These are phyloP conservation scores for Anthoscopus minutus DNA, from an alignment of 2,113 vertebrate genomes.

Conservation along the genomic window DNA sequence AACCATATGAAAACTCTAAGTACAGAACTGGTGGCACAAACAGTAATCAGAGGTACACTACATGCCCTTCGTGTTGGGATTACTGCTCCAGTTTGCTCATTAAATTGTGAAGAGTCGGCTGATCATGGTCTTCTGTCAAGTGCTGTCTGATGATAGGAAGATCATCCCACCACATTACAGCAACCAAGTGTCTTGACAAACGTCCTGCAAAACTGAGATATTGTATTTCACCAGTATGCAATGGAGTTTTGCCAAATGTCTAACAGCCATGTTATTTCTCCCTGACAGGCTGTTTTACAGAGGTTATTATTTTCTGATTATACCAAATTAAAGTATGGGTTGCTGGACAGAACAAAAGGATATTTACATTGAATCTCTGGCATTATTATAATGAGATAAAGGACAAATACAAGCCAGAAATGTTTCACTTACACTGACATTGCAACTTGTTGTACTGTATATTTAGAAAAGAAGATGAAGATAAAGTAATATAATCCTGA, in stretches of 20 bases:
- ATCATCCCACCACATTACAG: background rate
- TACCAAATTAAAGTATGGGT: slow-evolving; percentile 32
- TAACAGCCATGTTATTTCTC: slow-evolving; percentile 45
- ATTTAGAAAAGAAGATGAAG: background rate
- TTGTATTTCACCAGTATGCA: background rate
- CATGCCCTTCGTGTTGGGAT: background rate
- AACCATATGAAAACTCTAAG: background rate
- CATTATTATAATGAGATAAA: slow-evolving; percentile 40
- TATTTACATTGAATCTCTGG: slow-evolving; percentile 45
- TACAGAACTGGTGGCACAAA: background rate
- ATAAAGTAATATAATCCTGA: background rate
- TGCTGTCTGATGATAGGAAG: background rate
- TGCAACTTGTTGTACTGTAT: background rate
- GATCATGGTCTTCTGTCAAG: slow-evolving; percentile 9
- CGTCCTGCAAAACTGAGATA: background rate
- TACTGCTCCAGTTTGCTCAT: slow-evolving; percentile 4
- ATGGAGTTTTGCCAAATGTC: slow-evolving; percentile 21
- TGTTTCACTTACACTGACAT: background rate
- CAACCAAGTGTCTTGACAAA: background rate
- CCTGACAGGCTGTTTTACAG: slow-evolving; percentile 35
- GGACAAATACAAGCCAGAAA: slow-evolving; percentile 10
- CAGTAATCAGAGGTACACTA: background rate
- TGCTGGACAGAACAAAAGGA: slow-evolving; percentile 36
- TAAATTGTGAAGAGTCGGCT: slow-evolving; percentile 3
- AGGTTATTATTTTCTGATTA: slow-evolving; percentile 46